Percentiles rank a stretch among this genome's conserved stretches.
These are phyloP conservation scores for Tipula confusa DNA, from an alignment of 2,888 invertebrate species.

Conservation along the genomic window DNA sequence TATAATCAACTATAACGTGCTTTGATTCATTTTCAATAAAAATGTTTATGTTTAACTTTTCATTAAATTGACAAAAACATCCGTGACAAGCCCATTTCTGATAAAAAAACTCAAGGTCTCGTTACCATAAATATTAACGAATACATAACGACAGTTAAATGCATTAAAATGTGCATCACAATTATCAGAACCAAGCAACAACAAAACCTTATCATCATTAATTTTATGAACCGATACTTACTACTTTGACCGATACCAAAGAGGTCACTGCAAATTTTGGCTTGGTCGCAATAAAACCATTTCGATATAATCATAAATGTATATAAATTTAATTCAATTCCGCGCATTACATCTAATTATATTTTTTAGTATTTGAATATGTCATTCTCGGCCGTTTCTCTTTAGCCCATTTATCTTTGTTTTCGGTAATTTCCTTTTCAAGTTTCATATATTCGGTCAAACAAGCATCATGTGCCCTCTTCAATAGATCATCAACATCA, in stretches of 20 bases:
- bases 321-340: not conserved
- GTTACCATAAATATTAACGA: no score
- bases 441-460: not conserved
- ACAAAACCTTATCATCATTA: no score
- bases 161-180: no score
- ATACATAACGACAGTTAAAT: no score
- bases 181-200: no score
- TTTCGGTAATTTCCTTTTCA: constrained; percentile 12
- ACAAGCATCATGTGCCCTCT: not conserved
- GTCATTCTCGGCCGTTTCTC: not conserved
- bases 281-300: not conserved
- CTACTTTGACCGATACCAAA: not conserved
- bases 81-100: no score
- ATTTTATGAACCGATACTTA: not conserved
- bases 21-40: no score
- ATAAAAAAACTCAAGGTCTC: no score
- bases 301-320: not conserved
- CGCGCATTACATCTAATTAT: not conserved
- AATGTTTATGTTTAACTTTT: no score
- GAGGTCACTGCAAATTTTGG: not conserved
- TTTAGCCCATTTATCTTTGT: not conserved
- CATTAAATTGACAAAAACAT: no score
- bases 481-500: not conserved
- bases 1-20: no score
- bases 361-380: not conserved